Evolutionary conservation across 2,888 invertebrate genomes (phyloP).

Genomic region (Trissoscelio sp.): DNA sequence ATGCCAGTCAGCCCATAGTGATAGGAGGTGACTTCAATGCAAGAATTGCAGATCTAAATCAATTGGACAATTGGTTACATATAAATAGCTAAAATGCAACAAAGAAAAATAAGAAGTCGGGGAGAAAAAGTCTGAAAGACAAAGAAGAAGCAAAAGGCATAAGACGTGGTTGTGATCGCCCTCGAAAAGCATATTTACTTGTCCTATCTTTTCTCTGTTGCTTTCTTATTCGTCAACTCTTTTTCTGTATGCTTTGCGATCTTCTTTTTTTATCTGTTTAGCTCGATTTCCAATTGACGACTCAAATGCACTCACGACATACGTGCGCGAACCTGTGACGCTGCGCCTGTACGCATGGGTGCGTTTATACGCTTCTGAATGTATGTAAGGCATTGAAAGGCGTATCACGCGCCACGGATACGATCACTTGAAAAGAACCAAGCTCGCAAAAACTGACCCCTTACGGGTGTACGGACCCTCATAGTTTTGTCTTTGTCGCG

Average conservation of each 20-base stretch:
- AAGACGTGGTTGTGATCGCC: conserved; percentile 77
- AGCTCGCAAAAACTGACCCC: conserved; percentile 72
- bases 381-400: conserved; percentile 72
- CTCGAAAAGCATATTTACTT: conserved; percentile 77
- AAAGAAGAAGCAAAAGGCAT: conserved; percentile 73
- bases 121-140: conserved; percentile 61
- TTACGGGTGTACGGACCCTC: conserved; percentile 59
- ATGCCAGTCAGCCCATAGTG: too few species aligned
- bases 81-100: too few species aligned
- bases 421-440: conserved; percentile 55
- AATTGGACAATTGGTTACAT: too few species aligned
- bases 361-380: conserved; percentile 58
- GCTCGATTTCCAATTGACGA: conserved; percentile 71
- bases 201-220: conserved; percentile 70
- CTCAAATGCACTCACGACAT: conserved; percentile 52
- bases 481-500: conserved; percentile 39
- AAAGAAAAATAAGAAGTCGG: conserved; percentile 68
- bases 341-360: conserved; percentile 41
- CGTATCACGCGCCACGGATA: conserved; percentile 74
- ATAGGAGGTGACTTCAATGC: too few species aligned
- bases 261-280: conserved; percentile 39
- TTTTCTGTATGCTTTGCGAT: conserved; percentile 37
- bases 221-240: conserved; percentile 54
- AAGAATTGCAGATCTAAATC: too few species aligned
- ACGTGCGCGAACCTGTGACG: conserved; percentile 26